phyloP scores from a whole-genome alignment of 1,140 invertebrate species.

The Dinoponera quadriceps region DNA sequence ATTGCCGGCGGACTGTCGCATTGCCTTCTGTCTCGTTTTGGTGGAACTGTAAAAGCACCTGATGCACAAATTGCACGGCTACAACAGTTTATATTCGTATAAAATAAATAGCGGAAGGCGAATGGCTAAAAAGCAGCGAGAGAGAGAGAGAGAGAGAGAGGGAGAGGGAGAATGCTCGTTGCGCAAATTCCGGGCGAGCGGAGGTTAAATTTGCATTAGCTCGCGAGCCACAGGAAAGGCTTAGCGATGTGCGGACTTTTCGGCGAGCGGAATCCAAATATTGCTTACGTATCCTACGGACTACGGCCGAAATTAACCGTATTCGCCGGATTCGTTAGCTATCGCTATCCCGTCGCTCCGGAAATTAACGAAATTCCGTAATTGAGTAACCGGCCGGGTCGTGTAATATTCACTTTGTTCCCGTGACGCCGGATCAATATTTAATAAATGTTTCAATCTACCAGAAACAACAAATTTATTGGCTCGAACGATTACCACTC shows the following conservation, averaged over 20 bases:
- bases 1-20: background rate
- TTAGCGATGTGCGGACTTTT: background rate
- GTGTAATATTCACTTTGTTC: conserved; percentile 54
- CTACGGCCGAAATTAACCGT: conserved; percentile 19
- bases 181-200: background rate
- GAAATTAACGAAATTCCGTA: conserved; percentile 53
- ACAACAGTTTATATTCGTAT: conserved; percentile 7
- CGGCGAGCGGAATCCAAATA: conserved; percentile 11
- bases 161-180: background rate
- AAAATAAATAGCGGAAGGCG: conserved; percentile 5
- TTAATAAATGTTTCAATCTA: conserved; percentile 62
- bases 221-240: background rate
- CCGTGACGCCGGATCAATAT: conserved; percentile 52
- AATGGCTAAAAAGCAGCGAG: background rate
- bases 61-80: background rate
- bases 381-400: conserved; percentile 40
- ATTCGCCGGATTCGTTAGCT: conserved; percentile 17
- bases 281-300: conserved; percentile 19
- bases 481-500: conserved; percentile 38
- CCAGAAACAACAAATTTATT: conserved; percentile 60
- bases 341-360: background rate
- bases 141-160: too few species aligned
- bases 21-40: background rate
- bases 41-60: background rate
- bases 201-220: conserved; percentile 20